phyloP scores from a whole-genome alignment of 2,113 vertebrate genomes.

The Baryphthengus martii region DNA sequence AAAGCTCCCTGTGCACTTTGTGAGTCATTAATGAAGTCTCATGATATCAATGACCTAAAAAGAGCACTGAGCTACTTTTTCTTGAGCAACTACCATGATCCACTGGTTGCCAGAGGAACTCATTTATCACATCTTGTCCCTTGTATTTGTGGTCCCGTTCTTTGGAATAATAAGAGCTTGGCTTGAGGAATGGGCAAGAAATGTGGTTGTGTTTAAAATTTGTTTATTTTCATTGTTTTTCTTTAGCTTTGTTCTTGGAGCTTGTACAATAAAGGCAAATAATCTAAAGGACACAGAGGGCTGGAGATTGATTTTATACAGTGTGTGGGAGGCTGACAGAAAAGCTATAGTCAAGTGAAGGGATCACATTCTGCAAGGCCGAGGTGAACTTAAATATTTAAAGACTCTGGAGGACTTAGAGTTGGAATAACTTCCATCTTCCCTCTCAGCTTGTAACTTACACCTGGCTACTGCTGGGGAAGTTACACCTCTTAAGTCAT shows the following conservation, averaged over 20 bases:
- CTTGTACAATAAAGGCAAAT: conserved; percentile 55
- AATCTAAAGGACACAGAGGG: conserved; percentile 58
- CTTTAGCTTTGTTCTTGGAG: conserved; percentile 65
- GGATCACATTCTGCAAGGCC: neutral
- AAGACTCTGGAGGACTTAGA: neutral
- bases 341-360: neutral
- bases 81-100: conserved; percentile 6
- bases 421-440: conserved; percentile 9
- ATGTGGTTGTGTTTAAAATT: conserved; percentile 64
- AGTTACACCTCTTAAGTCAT: conserved; percentile 18
- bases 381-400: conserved; percentile 27
- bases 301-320: conserved; percentile 30
- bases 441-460: conserved; percentile 31
- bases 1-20: neutral
- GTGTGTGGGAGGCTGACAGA: conserved; percentile 39
- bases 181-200: conserved; percentile 45
- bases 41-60: conserved; percentile 25
- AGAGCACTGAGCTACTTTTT: conserved; percentile 28
- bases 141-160: conserved; percentile 32
- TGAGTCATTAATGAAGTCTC: conserved; percentile 31
- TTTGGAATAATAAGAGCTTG: conserved; percentile 44
- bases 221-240: conserved; percentile 69
- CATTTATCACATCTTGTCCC: conserved; percentile 51
- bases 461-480: neutral
- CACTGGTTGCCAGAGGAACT: neutral